phyloP scores from a whole-genome alignment of 2,888 invertebrate genomes.

The Philopedon plagiatum region DNA sequence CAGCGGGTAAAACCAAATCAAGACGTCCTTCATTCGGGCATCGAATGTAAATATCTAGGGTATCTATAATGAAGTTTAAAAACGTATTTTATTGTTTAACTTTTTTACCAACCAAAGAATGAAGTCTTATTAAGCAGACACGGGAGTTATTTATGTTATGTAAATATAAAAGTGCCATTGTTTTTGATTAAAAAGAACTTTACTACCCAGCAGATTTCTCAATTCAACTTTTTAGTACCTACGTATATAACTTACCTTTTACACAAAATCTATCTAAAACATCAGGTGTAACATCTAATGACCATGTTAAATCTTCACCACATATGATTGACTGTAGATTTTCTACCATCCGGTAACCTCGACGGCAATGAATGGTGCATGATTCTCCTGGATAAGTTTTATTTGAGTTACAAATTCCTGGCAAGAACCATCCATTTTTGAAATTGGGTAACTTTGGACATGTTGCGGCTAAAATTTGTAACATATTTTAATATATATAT shows the following conservation, averaged over 20 bases:
- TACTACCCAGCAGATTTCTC: too few species aligned
- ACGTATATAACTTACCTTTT: constrained; percentile 54
- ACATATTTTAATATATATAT: too few species aligned
- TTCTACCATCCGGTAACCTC: constrained; percentile 67
- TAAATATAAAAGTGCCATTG: too few species aligned
- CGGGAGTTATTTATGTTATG: too few species aligned
- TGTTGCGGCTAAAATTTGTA: constrained; percentile 65
- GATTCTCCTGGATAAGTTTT: constrained; percentile 68
- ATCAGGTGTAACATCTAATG: constrained; percentile 52
- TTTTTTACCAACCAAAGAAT: too few species aligned
- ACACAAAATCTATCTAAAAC: constrained; percentile 58
- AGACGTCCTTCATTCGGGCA: constrained; percentile 74
- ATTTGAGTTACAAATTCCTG: constrained; percentile 70
- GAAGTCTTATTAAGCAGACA: too few species aligned
- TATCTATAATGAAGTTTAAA: constrained; percentile 58
- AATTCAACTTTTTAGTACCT: neutral
- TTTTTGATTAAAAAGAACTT: too few species aligned
- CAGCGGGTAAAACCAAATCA: constrained; percentile 71
- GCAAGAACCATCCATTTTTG: constrained; percentile 70
- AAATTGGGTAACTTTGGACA: constrained; percentile 71
- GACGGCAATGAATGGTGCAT: constrained; percentile 70
- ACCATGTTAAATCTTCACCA: constrained; percentile 60
- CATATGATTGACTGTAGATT: constrained; percentile 59
- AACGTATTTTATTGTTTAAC: neutral
- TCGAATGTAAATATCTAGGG: constrained; percentile 73